A percentile compares a stretch with the other conserved stretches of the same genome.
These are phyloP conservation scores for Pelochelys cantorii DNA, from an alignment of 2,797 vertebrate species.

Conservation along the genomic window DNA sequence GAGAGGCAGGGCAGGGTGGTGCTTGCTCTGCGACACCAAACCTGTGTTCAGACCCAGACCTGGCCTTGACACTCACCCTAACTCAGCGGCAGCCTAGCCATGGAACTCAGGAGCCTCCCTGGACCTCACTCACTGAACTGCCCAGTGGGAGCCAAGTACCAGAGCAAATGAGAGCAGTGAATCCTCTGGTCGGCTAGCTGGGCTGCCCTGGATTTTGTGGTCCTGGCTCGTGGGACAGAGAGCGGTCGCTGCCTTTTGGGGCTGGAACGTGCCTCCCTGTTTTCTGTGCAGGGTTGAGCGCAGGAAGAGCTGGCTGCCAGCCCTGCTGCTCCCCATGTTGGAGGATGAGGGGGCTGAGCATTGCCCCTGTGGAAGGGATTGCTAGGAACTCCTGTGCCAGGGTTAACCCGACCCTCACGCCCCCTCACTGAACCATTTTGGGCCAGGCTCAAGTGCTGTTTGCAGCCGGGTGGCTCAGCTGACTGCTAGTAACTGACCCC, in stretches of 20 bases:
- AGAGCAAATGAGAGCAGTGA: background rate
- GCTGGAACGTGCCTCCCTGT: conserved; percentile 18
- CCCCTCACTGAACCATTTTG: background rate
- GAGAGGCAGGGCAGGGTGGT: background rate
- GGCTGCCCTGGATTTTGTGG: accelerated
- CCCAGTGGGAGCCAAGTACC: background rate
- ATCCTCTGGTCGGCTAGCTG: background rate
- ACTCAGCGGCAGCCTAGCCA: background rate
- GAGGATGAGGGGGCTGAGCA: background rate
- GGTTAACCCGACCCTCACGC: background rate
- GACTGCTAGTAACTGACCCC: background rate
- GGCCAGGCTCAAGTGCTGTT: background rate
- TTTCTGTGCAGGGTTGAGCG: background rate
- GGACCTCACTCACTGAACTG: background rate
- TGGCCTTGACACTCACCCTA: background rate
- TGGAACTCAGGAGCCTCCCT: background rate
- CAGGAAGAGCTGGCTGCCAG: background rate
- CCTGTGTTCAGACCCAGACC: background rate
- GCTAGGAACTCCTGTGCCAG: background rate
- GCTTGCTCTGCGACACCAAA: background rate
- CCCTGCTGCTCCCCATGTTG: background rate
- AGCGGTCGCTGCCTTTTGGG: background rate
- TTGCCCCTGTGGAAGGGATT: background rate
- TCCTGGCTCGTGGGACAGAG: background rate
- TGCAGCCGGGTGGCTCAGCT: background rate